Base-by-base conservation (phyloP, 35 echinoderm and acorn worm species). In the Diadema setosum region DNA sequence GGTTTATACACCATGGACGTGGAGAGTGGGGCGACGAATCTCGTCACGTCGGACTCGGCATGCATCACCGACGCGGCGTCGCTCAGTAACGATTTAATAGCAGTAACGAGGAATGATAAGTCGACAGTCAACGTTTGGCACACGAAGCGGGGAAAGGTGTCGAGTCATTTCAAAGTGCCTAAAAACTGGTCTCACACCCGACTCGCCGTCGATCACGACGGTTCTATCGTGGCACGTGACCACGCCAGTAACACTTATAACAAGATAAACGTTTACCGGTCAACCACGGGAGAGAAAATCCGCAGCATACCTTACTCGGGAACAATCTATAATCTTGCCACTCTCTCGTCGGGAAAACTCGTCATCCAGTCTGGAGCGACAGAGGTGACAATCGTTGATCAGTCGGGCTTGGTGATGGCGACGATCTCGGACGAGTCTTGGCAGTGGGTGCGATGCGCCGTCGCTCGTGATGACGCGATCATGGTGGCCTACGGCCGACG, bases 381-480 rank as follows among this genome's bases (percentile, higher is more conserved):
- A 17, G 73, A 78, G 20, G 24, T 78, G 35, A 41, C 37, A 9
- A 44, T 78, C 14, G 44, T 78, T 8, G 37, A 78, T 36, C 11
- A n/a, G 8, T 35, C 37, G 1, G 73, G 73, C 24, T 26, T 41
- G 15, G 44, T 36, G 5, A 8, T 21, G 9, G 40, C 73, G 26
- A 78, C 14, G 1, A 78, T 78, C 33, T 24, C 39, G 17, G 27
- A 78, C 40, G 73, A 39, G 39, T 7, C 11, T 21, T 78, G 73
- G 73, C 39, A 78, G 73, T 78, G 73, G 73, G 73, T 78, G 24
- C 33, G 73, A 23, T 78, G 73, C n/a, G 73, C 73, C 21, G 73
- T 78, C 39, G 73, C 35, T 9, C 39, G 40, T 3, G 73, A 78
- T 23, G 73, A 78, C 21, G 8, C 40, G 12, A 78, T 78, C 40